phyloP scores from a whole-genome alignment of 2,797 vertebrate species.

The Scolopax rusticola region DNA sequence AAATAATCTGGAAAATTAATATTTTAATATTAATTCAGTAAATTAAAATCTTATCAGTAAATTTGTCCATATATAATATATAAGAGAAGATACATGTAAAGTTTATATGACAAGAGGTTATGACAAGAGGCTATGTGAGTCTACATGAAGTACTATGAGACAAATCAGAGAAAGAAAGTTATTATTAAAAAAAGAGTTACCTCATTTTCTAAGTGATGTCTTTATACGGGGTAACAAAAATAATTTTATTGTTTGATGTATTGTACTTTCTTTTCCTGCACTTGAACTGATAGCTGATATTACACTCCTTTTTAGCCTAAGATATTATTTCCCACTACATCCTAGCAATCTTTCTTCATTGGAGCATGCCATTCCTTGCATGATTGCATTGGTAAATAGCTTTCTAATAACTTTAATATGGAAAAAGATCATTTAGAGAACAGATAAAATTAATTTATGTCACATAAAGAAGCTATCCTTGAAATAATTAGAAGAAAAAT shows the following conservation, averaged over 20 bases:
- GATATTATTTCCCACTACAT: background rate
- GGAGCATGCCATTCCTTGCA: background rate
- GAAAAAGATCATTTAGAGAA: slow-evolving; percentile 16
- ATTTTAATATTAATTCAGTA: background rate
- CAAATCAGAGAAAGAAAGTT: background rate
- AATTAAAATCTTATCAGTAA: background rate
- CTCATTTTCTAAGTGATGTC: background rate
- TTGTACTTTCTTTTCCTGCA: background rate
- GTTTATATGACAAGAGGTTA: background rate
- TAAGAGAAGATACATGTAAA: background rate
- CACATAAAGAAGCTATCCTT: background rate
- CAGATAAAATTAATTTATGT: background rate
- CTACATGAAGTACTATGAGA: background rate
- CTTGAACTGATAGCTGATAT: background rate
- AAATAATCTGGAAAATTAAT: slow-evolving; percentile 1
- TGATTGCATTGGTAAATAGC: background rate
- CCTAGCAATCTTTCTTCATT: background rate
- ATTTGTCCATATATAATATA: background rate
- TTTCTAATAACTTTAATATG: slow-evolving; percentile 47
- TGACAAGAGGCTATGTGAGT: background rate
- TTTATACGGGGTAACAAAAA: background rate
- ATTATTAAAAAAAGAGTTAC: background rate
- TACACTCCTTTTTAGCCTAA: background rate
- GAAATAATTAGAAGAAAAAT: slow-evolving; percentile 33
- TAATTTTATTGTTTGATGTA: background rate